phyloP scores from a whole-genome alignment of 2,113 vertebrate species.

The Dicrurus megarhynchus region DNA sequence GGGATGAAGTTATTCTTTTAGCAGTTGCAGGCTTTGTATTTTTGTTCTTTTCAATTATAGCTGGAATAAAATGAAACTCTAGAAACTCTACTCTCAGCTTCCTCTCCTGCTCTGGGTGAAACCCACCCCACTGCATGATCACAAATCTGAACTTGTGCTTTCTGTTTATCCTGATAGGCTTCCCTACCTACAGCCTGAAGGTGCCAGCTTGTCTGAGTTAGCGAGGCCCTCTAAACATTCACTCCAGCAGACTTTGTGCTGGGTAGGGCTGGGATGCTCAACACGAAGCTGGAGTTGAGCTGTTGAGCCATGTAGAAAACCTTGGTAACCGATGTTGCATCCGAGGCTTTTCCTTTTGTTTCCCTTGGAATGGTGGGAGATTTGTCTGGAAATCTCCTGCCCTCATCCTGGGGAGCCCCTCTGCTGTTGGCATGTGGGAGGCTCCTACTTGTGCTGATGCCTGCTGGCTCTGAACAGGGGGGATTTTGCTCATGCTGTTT shows the following conservation, averaged over 20 bases:
- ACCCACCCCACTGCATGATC: neutral
- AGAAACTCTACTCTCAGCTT: neutral
- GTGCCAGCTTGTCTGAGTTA: neutral
- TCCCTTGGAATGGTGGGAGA: neutral
- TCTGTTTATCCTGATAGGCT: neutral
- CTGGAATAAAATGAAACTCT: neutral
- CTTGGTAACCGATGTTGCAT: no score
- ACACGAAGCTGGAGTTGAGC: fast-evolving
- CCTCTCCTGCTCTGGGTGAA: neutral
- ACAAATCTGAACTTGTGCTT: neutral
- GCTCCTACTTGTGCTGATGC: neutral
- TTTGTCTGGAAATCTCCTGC: neutral
- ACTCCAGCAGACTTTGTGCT: neutral
- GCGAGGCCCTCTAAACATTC: fast-evolving
- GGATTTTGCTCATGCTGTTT: fast-evolving
- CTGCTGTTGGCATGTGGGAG: fast-evolving
- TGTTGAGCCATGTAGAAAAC: neutral
- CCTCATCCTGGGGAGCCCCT: neutral
- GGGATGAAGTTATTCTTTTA: neutral
- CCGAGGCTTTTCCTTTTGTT: neutral
- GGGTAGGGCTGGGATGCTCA: neutral
- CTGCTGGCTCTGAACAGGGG: fast-evolving
- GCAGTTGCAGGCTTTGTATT: neutral
- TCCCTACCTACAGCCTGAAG: neutral
- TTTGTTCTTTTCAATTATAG: neutral